Evolutionary conservation across 2,888 invertebrate genomes (phyloP).

Genomic region (Lypha dubia): DNA sequence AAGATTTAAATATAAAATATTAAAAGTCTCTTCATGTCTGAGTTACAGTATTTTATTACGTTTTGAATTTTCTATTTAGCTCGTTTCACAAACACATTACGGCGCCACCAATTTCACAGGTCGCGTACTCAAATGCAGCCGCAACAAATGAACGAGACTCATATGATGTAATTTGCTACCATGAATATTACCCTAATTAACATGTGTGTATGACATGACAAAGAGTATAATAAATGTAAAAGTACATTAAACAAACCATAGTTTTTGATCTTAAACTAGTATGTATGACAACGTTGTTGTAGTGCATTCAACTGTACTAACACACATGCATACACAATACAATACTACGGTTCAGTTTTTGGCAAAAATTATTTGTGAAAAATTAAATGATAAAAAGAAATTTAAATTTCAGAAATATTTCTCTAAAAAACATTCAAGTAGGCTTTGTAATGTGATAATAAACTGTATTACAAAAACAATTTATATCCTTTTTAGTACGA

Average conservation of each 20-base stretch:
- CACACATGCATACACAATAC: not conserved
- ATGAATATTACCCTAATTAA: slow-evolving; percentile 2
- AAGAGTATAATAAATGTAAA: slow-evolving; percentile 21
- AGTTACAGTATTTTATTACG: slow-evolving; percentile 8
- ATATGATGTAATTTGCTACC: not conserved
- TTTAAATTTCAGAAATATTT: too few species aligned
- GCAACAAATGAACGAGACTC: not conserved
- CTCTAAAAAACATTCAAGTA: too few species aligned
- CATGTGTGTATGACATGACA: slow-evolving; percentile 32
- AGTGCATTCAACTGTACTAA: slow-evolving; percentile 19
- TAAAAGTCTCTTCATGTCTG: not conserved
- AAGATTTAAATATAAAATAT: not conserved
- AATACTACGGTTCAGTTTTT: slow-evolving; percentile 2
- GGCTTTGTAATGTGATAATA: too few species aligned
- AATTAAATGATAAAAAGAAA: not conserved
- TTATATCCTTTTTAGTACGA: too few species aligned
- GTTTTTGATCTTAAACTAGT: slow-evolving; percentile 21
- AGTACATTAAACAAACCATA: slow-evolving; percentile 15
- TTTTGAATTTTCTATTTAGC: slow-evolving; percentile 34
- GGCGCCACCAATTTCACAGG: not conserved
- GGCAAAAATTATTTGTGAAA: not conserved
- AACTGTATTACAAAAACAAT: too few species aligned
- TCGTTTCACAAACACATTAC: slow-evolving; percentile 22
- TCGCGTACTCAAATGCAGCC: not conserved
- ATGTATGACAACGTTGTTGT: slow-evolving; percentile 20